Base-by-base conservation (phyloP, 1,140 invertebrate genomes). In the Drosophila truncata region DNA sequence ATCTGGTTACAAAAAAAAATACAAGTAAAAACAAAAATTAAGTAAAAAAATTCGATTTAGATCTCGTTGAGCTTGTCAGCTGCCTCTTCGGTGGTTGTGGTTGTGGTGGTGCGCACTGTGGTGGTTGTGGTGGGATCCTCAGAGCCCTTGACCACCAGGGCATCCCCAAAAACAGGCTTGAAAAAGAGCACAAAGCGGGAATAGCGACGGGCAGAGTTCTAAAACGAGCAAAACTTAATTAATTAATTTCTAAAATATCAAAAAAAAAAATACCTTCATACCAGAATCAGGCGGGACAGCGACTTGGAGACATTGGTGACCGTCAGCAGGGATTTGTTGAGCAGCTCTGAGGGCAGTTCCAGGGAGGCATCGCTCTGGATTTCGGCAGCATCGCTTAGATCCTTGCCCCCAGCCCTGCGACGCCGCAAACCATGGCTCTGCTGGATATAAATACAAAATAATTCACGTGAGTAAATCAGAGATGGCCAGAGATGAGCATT, bases 181-280 rank as follows among this genome's bases (percentile, higher is more conserved):
- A 96, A 95, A 11, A 95, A 93, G 29, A 95, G 93, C 50, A 96
- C 90, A 74, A 96, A 93, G 1, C 94, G 94, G 72, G 95, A 94
- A 64, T 95, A 95, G 47, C 95, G 94, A 50, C 95, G 94, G 13
- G 95, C 95, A n/a, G 95, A 95, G 79, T 95, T 96, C 95, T 96
- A n/a, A n/a, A n/a, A n/a, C n/a, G 47, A 13, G 3, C 3, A n/a
- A 11, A 41, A 18, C 0, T 7, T 2, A 4, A 5, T 3, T 13
- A 50, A 29, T n/a, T 0, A 27, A 10, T 29, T 16, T 29, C 6
- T 8, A 18, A 57, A 27, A n/a, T 27, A 25, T 11, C 23, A 6
- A 2, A 11, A 18, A 2, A 18, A 7, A 9, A 11, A 33, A 33
- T 11, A 29, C 27, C 16, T 39, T n/a, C 7, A 94, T 93, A 96